A percentile compares a stretch with the other conserved stretches of the same genome.
Conservation (phyloP, 2,113 vertebrate species). For the Indri indri region DNA sequence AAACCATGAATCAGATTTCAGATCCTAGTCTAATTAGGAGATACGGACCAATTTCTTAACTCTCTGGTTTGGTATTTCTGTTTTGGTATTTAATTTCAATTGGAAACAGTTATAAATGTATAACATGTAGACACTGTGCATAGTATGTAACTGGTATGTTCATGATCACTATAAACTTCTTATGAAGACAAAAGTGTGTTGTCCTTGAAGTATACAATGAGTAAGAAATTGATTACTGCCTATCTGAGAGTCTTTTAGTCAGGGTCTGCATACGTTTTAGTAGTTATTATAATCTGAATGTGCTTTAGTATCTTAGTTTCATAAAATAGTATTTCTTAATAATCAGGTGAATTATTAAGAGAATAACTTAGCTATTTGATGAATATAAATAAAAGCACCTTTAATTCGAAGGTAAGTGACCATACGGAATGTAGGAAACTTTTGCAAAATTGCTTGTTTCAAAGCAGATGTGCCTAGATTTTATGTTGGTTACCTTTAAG, state of each 20-base stretch:
- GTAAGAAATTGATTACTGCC: neutral
- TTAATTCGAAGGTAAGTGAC: neutral
- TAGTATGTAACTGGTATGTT: neutral
- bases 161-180: neutral
- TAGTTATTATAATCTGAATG: neutral
- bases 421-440: neutral
- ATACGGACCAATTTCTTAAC: neutral
- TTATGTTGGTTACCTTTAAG: neutral
- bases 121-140: neutral
- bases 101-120: neutral
- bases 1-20: neutral
- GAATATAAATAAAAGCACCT: constrained; percentile 15
- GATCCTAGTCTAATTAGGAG: neutral
- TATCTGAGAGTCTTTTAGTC: neutral
- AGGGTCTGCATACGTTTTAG: neutral
- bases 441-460: neutral
- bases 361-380: neutral
- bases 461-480: neutral
- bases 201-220: neutral
- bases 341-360: neutral
- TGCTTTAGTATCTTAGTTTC: neutral
- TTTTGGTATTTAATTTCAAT: too few relatives aligned
- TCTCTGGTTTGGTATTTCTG: neutral
- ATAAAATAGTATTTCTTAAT: neutral
- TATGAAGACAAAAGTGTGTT: neutral